Base-by-base conservation (phyloP, 1,140 invertebrate genomes). In the Nasonia longicornis region DNA sequence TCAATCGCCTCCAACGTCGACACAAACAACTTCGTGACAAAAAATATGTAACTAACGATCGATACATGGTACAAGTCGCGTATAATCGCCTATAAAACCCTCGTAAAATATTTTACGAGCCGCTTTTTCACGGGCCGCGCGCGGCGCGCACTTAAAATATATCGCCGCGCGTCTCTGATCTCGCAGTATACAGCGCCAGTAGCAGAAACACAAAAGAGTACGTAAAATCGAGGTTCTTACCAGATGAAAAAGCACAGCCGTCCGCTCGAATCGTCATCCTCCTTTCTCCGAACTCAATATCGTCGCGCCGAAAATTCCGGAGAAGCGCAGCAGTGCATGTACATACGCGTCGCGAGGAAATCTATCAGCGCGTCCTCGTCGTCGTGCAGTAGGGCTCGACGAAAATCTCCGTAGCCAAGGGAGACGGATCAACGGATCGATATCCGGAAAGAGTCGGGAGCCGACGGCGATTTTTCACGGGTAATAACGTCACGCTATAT, bases 351-450 rank as follows among this genome's bases (percentile, higher is more conserved):
- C 48, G 12, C 48, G 16, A 20, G 3, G 26, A 26, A 66, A 66
- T 66, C 64, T 70, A 70, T 70, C 67, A 29, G 67, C 16, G 3
- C 31, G 67, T 29, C 26, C 16, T 20, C 31, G 67, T 29, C 26
- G 3, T 14, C 3, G 20, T 20, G 2, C 31, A 35, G 31, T 38
- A 20, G 20, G 29, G 11, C 29, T 38, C 52, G 52, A n/a, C 52
- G 52, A 58, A 58, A 31, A 67, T 67, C 66, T 31, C 26, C 20
- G 70, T 72, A 72, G 70, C 22, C 72, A 58, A 58, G 72, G 45
- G 72, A 58, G 22, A 74, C 72, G 72, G 48, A 74, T 52, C 45
- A 74, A 74, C 48, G 48, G 48, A 63, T 74, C 72, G 72, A 74
- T 26, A 26, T 74, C 12, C n/a, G 71, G 22, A 67, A 31, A 38